These are phyloP conservation scores for Beris chalybata DNA, from an alignment of 2,888 invertebrate genomes.

Conservation along the genomic window DNA sequence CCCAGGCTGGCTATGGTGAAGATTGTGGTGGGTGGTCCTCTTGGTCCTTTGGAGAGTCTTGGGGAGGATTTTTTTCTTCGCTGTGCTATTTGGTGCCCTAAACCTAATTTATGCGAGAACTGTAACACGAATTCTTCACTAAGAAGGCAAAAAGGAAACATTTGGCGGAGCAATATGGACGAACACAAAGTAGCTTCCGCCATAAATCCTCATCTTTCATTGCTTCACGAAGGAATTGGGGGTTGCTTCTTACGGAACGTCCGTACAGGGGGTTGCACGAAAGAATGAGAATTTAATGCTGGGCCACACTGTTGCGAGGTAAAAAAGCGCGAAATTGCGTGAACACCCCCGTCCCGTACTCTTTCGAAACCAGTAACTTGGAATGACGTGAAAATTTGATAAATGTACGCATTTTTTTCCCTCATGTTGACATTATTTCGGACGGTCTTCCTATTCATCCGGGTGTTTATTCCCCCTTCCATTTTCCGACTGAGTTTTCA, in stretches of 20 bases:
- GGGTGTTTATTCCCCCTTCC: background rate
- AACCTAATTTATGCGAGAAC: too few species aligned
- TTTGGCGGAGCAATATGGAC: too few species aligned
- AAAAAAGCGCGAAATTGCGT: constrained; percentile 22
- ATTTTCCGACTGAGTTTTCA: background rate
- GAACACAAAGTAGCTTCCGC: background rate
- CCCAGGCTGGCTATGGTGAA: too few species aligned
- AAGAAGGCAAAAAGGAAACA: too few species aligned
- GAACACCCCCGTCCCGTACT: constrained; percentile 15
- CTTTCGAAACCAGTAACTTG: constrained; percentile 1
- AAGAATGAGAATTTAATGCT: constrained; percentile 7
- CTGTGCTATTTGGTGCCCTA: too few species aligned
- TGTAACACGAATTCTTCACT: too few species aligned
- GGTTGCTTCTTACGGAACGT: too few species aligned
- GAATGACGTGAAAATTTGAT: constrained; percentile 25
- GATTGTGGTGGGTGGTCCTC: too few species aligned
- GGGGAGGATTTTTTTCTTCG: too few species aligned
- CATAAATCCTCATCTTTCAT: constrained; percentile 24
- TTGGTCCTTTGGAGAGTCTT: too few species aligned
- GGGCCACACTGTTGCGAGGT: background rate
- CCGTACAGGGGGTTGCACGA: background rate
- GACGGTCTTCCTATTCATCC: constrained; percentile 1
- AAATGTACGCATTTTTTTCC: constrained; percentile 21
- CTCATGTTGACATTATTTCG: constrained; percentile 5
- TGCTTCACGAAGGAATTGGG: background rate